Evolutionary conservation across 37 sponge, comb jelly and placozoan species (phyloP).

Genomic region (Ianthella basta): DNA sequence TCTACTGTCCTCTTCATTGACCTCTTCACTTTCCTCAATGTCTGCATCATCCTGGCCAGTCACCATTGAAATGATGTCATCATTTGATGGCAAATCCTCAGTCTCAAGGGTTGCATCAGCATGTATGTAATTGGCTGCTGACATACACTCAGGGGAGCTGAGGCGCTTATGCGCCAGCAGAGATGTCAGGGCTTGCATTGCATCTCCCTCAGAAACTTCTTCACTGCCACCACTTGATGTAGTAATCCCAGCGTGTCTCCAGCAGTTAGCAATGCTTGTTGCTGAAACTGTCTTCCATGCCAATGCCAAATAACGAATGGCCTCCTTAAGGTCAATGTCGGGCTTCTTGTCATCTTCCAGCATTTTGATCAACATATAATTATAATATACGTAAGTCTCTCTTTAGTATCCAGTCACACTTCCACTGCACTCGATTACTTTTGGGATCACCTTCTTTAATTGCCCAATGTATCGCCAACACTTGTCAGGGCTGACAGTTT

Average conservation of each 20-base stretch:
- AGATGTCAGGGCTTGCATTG: conserved; percentile 1
- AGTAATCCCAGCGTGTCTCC: conserved; percentile 14
- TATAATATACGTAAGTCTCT: too few relatives aligned
- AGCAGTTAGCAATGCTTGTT: conserved; percentile 7
- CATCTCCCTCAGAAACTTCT: neutral
- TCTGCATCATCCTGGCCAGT: neutral
- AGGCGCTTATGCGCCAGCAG: neutral
- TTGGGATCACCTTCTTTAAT: too few relatives aligned
- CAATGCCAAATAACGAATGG: neutral
- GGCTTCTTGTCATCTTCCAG: conserved; percentile 14
- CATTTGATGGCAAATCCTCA: conserved; percentile 25
- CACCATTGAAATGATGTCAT: conserved; percentile 27
- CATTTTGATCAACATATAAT: too few relatives aligned
- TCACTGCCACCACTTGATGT: neutral
- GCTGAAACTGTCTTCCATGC: conserved; percentile 27
- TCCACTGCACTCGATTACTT: too few relatives aligned
- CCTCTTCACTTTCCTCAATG: neutral
- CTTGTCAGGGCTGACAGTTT: too few relatives aligned
- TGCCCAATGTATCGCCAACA: too few relatives aligned
- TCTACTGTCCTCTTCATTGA: neutral
- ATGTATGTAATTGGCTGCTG: neutral
- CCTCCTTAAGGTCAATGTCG: too few relatives aligned
- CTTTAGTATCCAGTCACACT: too few relatives aligned
- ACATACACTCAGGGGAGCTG: neutral
- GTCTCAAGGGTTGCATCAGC: conserved; percentile 8